phyloP scores from a whole-genome alignment of 2,797 vertebrate genomes.

The Leucoraja ocellata region DNA sequence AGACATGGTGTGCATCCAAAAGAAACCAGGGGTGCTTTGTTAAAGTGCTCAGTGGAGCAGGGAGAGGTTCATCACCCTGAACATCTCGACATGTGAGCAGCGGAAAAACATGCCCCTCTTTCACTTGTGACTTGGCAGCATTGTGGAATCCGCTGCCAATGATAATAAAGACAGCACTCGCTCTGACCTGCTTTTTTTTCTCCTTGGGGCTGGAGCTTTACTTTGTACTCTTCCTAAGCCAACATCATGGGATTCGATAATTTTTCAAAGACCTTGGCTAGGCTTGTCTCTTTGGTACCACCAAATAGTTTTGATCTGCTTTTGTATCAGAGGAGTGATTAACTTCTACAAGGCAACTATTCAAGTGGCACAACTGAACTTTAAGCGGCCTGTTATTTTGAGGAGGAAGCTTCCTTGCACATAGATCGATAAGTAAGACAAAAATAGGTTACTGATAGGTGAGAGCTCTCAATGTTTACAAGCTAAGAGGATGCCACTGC shows the following conservation, averaged over 20 bases:
- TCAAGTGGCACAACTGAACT: constrained; percentile 16
- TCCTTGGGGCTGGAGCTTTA: constrained; percentile 21
- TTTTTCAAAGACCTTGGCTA: constrained; percentile 29
- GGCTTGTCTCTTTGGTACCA: background rate
- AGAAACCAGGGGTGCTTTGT: constrained; percentile 25
- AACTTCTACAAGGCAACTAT: background rate
- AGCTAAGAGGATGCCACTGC: background rate
- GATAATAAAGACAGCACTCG: constrained; percentile 34
- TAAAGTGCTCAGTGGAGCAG: constrained; percentile 31
- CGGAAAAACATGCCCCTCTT: constrained; percentile 12
- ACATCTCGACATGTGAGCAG: constrained; percentile 37
- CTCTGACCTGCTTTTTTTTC: constrained; percentile 30
- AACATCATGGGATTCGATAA: constrained; percentile 26
- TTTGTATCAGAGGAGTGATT: background rate
- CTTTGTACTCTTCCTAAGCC: constrained; percentile 36
- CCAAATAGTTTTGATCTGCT: constrained; percentile 33
- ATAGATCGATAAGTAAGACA: background rate
- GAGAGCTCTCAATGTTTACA: background rate
- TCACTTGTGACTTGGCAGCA: constrained; percentile 29
- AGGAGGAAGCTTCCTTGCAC: background rate
- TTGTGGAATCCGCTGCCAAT: background rate
- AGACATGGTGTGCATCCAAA: background rate
- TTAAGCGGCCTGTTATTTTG: constrained; percentile 20
- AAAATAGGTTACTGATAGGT: background rate
- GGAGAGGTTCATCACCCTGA: constrained; percentile 30